Base-by-base conservation (phyloP, 2,797 vertebrate genomes). In the Tenualosa thibaudeaui region DNA sequence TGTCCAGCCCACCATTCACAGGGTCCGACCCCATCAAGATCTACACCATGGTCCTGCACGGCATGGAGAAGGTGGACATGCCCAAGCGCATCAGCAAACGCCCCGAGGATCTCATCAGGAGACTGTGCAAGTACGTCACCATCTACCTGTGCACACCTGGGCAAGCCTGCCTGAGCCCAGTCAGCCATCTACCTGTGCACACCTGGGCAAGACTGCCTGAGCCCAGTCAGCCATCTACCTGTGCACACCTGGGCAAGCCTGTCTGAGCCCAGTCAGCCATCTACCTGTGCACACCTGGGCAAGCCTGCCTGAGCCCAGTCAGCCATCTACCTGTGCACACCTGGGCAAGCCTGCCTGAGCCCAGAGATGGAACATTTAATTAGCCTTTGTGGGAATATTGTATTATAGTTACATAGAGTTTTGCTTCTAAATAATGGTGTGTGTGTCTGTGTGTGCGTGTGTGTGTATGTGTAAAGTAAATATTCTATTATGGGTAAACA, bases 31-130 rank as follows among this genome's bases (percentile, higher is more conserved):
- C 95, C 37, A 96, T 96, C 81, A 95, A 95, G 90, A 95, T 96
- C 87, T 96, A 96, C 91, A 96, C 95, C 75, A 95, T 94, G 95
- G 94, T 96, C 82, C 93, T 96, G n/a, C 93, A 95, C 53, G 96
- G 96, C 81, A 95, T 96, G 43, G 96, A 96, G 86, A 96, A 95
- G 85, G 94, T 96, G 51, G 95, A 96, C 89, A 94, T 96, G 89
- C 94, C 96, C 24, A 96, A 95, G 84, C 93, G 90, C 81, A 95
- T 96, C 68, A 90, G 92, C 81, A 96, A 95, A 78, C 94, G 94
- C 13, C 93, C 96, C 43, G 95, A 96, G 8, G 96, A 96, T 88
- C 93, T 96, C 46, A 95, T 96, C 91, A 93, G 94, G 84, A 95
- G 93, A 88, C 94, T 96, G 82, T 96, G 95, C 95, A 96, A 89